Conservation (phyloP, 2,113 vertebrate genomes). For the Marcusenius ussheri region DNA sequence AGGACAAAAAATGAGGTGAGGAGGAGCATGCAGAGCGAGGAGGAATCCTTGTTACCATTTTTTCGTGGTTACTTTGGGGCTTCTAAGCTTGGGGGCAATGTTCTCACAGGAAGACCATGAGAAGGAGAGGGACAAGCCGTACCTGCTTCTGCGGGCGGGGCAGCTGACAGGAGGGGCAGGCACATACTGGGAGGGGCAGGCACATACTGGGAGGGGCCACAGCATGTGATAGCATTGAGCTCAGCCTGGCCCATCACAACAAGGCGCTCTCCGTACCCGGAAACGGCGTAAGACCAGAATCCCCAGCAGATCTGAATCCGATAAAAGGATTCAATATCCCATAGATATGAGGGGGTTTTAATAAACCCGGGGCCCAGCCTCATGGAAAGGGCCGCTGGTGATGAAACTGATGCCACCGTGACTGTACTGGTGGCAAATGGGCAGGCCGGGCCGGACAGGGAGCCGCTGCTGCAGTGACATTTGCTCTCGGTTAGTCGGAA, state of each 20-base stretch:
- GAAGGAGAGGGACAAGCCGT: not conserved
- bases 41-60: not conserved
- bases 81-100: not conserved
- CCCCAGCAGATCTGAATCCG: not conserved
- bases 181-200: not conserved
- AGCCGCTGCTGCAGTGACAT: not conserved
- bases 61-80: not conserved
- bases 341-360: not conserved
- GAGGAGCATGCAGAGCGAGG: not conserved
- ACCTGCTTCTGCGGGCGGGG: not conserved
- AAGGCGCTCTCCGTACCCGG: not conserved
- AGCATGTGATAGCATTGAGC: not conserved
- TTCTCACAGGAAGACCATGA: not conserved
- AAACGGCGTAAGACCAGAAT: not conserved
- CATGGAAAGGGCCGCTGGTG: not conserved
- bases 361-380: not conserved
- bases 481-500: slow-evolving; percentile 24
- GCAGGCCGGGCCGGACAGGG: not conserved
- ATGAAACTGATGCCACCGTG: slow-evolving; percentile 21
- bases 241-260: not conserved
- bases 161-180: not conserved
- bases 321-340: slow-evolving; percentile 15
- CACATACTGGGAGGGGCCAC: not conserved
- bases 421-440: slow-evolving; percentile 14
- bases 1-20: not conserved